Percentiles rank a stretch among this genome's conserved stretches.
These are phyloP conservation scores for Nephrotoma appendiculata DNA, from an alignment of 2,888 invertebrate species.

Conservation along the genomic window DNA sequence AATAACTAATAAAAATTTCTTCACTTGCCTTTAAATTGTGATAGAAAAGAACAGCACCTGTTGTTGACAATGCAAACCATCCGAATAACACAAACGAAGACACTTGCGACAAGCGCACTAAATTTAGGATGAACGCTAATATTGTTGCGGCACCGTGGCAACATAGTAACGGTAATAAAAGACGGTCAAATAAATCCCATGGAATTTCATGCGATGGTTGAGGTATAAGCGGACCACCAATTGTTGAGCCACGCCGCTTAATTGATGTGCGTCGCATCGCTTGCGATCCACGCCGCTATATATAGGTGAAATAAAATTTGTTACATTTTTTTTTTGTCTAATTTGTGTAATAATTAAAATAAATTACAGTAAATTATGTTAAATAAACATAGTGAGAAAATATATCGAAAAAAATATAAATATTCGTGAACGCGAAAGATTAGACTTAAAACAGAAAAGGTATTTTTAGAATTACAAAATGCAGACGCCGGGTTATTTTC, in stretches of 20 bases:
- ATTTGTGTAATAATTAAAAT: neutral
- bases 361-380: neutral
- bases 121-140: conserved; percentile 54
- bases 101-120: conserved; percentile 56
- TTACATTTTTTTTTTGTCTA: neutral
- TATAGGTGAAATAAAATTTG: neutral
- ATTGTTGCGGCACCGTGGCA: conserved; percentile 69
- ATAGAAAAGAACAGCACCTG: conserved; percentile 66
- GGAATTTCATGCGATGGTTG: conserved; percentile 52
- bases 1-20: neutral
- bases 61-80: conserved; percentile 56
- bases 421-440: neutral
- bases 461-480: neutral
- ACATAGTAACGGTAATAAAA: conserved; percentile 60
- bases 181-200: conserved; percentile 53
- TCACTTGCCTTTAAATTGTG: conserved; percentile 65
- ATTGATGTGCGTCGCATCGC: conserved; percentile 26
- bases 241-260: conserved; percentile 40
- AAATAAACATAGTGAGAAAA: neutral
- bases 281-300: neutral
- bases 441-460: neutral
- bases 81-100: conserved; percentile 67
- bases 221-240: conserved; percentile 38
- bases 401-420: neutral
- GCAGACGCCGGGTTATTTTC: conserved; percentile 2